Evolutionary conservation across 2,888 invertebrate species (phyloP).

Genomic region (Mantis religiosa): DNA sequence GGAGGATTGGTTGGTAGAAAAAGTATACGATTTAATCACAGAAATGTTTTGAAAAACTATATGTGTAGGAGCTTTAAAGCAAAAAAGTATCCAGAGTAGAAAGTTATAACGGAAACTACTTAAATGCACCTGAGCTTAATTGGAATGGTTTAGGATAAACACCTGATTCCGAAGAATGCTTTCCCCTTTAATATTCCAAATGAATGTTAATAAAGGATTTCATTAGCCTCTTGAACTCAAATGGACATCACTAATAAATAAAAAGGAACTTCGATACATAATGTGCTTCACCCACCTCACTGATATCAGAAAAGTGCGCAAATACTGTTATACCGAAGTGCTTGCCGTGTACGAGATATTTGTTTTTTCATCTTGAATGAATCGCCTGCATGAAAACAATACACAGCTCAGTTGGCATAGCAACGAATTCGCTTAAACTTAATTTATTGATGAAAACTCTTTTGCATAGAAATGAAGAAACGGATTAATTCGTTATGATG

Average conservation of each 20-base stretch:
- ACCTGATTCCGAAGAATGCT: no score
- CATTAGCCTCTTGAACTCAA: background rate
- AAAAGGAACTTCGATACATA: background rate
- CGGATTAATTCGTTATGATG: background rate
- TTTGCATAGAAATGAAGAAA: background rate
- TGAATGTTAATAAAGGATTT: background rate
- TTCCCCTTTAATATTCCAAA: background rate
- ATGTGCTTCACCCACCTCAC: background rate
- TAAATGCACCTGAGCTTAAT: background rate
- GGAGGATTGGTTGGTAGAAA: no score
- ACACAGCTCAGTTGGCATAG: background rate
- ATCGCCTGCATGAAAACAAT: background rate
- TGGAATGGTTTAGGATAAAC: background rate
- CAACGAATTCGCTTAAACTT: background rate
- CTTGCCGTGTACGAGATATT: no score
- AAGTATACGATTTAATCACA: no score
- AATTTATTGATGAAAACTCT: background rate
- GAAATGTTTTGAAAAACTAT: no score
- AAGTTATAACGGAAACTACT: no score
- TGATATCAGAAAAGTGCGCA: no score
- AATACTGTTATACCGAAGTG: background rate
- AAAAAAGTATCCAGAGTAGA: no score
- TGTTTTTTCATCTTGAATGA: background rate
- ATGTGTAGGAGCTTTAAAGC: no score
- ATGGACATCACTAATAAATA: background rate